These are phyloP conservation scores for Meghimatium bilineatum DNA, from an alignment of 2,888 invertebrate species.

Conservation along the genomic window DNA sequence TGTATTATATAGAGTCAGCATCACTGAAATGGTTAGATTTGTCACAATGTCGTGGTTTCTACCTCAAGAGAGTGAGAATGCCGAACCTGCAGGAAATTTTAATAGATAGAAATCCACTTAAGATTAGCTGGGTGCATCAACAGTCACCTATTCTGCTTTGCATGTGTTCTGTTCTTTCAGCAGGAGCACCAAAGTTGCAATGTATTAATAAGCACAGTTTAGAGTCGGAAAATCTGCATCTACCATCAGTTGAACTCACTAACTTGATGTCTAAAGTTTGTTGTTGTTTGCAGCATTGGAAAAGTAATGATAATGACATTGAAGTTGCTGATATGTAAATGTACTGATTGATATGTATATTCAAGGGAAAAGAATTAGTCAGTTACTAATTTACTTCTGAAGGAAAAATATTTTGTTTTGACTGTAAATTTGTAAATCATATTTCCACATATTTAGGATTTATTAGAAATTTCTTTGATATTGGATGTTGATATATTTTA, in stretches of 20 bases:
- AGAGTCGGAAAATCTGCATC: slow-evolving; percentile 62
- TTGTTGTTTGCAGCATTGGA: slow-evolving; percentile 38
- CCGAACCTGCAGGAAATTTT: slow-evolving; percentile 68
- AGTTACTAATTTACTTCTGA: neutral
- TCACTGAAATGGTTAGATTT: slow-evolving; percentile 73
- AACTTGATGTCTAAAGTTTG: slow-evolving; percentile 39
- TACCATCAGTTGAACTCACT: slow-evolving; percentile 58
- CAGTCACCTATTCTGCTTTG: slow-evolving; percentile 70
- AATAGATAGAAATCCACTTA: slow-evolving; percentile 72
- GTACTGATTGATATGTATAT: neutral
- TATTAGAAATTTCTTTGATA: slow-evolving; percentile 23
- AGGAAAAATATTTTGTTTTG: neutral
- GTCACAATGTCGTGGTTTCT: slow-evolving; percentile 74
- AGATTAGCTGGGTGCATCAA: slow-evolving; percentile 65
- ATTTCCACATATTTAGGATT: slow-evolving; percentile 25
- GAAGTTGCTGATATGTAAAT: slow-evolving; percentile 46
- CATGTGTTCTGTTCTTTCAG: slow-evolving; percentile 67
- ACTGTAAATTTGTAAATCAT: slow-evolving; percentile 33
- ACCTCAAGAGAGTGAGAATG: slow-evolving; percentile 65
- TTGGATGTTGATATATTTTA: slow-evolving; percentile 22
- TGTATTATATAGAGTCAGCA: slow-evolving; percentile 65
- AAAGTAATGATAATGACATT: slow-evolving; percentile 30
- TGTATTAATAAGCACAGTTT: slow-evolving; percentile 72
- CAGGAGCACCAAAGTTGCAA: slow-evolving; percentile 68
- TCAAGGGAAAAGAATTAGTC: neutral